Conservation (phyloP, 2,888 invertebrate genomes). For the Tenthredo scrophulariae region DNA sequence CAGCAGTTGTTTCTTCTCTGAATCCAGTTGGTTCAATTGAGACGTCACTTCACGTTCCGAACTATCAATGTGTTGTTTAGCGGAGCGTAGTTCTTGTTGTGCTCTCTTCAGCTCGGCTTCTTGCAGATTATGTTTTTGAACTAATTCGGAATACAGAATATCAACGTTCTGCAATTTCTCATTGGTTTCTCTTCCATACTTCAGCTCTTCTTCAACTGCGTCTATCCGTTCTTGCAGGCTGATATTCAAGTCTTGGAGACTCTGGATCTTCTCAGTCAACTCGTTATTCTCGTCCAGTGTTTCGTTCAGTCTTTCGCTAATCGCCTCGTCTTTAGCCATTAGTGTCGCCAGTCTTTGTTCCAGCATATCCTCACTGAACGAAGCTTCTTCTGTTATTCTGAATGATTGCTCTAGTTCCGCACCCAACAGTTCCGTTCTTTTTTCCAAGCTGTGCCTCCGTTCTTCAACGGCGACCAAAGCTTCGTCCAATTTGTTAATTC, state of each 20-base stretch:
- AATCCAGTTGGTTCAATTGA: conserved; percentile 74
- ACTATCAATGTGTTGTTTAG: conserved; percentile 79
- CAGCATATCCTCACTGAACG: conserved; percentile 83
- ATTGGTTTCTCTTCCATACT: conserved; percentile 58
- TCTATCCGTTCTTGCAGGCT: conserved; percentile 77
- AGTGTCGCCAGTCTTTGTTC: conserved; percentile 83
- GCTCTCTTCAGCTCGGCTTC: conserved; percentile 79
- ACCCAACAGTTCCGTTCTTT: conserved; percentile 83
- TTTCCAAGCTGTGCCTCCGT: conserved; percentile 81
- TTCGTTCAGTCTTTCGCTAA: conserved; percentile 82
- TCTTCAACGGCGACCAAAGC: conserved; percentile 83
- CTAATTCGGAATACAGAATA: conserved; percentile 58
- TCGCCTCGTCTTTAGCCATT: conserved; percentile 82
- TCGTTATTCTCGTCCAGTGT: conserved; percentile 80
- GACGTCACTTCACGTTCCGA: conserved; percentile 79
- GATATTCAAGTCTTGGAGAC: conserved; percentile 78
- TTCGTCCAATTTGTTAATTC: conserved; percentile 85
- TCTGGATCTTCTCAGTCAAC: conserved; percentile 80
- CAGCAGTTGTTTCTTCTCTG: conserved; percentile 72
- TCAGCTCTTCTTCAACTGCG: conserved; percentile 66
- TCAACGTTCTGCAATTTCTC: conserved; percentile 63
- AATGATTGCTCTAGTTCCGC: conserved; percentile 82
- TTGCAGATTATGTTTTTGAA: conserved; percentile 56
- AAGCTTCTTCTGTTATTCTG: conserved; percentile 82
- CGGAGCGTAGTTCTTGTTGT: conserved; percentile 76